phyloP scores from a whole-genome alignment of 2,797 vertebrate genomes.

The Squalus acanthias region DNA sequence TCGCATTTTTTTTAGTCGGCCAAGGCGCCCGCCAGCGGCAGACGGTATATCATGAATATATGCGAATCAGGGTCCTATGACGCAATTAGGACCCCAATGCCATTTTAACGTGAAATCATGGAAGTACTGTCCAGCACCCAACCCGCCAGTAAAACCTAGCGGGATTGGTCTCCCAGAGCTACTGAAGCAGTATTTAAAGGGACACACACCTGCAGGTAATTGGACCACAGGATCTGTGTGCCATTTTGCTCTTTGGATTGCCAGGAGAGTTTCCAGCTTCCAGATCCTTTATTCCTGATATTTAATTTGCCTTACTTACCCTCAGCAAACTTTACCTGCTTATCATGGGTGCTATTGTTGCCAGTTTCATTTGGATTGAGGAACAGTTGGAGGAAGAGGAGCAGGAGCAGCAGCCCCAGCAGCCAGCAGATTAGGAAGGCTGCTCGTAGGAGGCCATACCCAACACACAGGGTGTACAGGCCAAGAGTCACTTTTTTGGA shows the following conservation, averaged over 20 bases:
- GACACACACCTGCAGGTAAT: background rate
- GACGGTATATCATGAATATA: background rate
- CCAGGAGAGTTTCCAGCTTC: background rate
- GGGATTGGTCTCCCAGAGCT: background rate
- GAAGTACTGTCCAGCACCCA: background rate
- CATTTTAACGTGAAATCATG: background rate
- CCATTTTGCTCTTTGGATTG: background rate
- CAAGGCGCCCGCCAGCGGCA: background rate
- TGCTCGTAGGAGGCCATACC: background rate
- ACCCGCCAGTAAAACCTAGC: background rate
- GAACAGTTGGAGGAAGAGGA: background rate
- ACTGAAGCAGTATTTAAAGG: background rate
- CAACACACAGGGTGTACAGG: background rate
- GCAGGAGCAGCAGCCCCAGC: background rate
- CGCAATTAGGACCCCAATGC: background rate
- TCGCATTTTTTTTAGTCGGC: background rate
- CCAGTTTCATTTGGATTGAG: background rate
- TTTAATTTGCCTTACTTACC: background rate
- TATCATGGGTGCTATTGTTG: background rate
- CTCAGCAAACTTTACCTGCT: background rate
- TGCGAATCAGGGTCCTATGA: background rate
- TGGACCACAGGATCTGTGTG: background rate
- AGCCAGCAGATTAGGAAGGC: background rate
- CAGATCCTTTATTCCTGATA: background rate
- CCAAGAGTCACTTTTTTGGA: background rate